phyloP scores from a whole-genome alignment of 2,888 invertebrate genomes.

The Seira sanloemensis region DNA sequence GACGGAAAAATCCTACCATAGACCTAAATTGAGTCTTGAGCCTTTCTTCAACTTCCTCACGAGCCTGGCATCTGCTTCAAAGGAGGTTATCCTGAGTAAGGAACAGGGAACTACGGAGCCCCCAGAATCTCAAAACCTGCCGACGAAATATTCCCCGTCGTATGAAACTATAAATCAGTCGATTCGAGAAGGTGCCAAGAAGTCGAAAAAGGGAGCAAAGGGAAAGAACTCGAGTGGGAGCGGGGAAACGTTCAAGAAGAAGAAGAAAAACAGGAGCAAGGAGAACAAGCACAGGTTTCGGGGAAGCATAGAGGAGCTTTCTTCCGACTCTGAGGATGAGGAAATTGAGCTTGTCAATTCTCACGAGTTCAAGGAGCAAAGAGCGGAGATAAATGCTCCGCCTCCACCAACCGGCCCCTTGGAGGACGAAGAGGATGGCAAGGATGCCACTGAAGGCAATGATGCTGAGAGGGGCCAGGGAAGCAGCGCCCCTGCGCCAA shows the following conservation, averaged over 20 bases:
- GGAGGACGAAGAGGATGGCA: constrained; percentile 1
- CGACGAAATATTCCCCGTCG: constrained; percentile 39
- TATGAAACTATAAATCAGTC: constrained; percentile 61
- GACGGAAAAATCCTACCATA: constrained; percentile 38
- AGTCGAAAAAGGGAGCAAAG: constrained; percentile 46
- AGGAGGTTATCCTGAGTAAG: constrained; percentile 52
- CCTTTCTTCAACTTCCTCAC: constrained; percentile 64
- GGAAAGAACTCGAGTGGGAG: constrained; percentile 28
- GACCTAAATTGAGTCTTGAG: constrained; percentile 57
- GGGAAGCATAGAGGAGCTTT: constrained; percentile 20
- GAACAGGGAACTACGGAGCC: no score
- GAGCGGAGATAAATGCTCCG: no score
- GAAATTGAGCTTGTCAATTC: background rate
- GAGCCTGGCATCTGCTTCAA: constrained; percentile 54
- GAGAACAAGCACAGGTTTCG: constrained; percentile 22
- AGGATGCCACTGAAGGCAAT: background rate
- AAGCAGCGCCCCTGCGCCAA: background rate
- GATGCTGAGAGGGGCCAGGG: background rate
- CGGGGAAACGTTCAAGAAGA: constrained; percentile 17
- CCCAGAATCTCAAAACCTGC: background rate
- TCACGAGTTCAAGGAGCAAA: background rate
- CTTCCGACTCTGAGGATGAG: constrained; percentile 16
- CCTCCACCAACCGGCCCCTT: no score
- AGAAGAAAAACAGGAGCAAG: constrained; percentile 48
- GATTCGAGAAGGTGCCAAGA: constrained; percentile 54